Evolutionary conservation across 2,797 vertebrate species (phyloP).

Genomic region (Iguana delicatissima): DNA sequence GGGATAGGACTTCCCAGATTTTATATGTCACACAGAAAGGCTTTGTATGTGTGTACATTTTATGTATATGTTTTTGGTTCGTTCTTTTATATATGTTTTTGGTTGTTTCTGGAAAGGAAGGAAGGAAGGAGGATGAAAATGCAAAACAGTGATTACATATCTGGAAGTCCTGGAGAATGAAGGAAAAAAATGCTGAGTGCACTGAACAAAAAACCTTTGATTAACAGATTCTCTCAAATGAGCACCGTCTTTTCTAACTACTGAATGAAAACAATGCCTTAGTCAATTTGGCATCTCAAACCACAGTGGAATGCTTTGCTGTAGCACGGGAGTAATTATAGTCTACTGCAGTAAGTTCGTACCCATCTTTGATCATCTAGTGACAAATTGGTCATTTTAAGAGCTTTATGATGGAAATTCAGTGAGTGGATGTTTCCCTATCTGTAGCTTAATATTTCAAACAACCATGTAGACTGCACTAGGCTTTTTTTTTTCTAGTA

Average conservation of each 20-base stretch:
- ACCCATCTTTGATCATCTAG: background rate
- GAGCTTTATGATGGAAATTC: background rate
- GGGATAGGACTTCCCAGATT: background rate
- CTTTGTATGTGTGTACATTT: background rate
- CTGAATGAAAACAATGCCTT: background rate
- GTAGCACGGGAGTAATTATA: background rate
- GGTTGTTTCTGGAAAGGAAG: background rate
- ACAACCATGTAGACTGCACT: background rate
- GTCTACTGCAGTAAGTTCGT: background rate
- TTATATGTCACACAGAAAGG: background rate
- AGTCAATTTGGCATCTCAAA: background rate
- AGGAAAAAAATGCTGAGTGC: background rate
- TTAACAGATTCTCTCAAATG: background rate
- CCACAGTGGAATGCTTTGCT: background rate
- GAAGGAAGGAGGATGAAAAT: background rate
- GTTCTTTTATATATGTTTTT: too few relatives aligned
- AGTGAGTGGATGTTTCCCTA: background rate
- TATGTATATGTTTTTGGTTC: background rate
- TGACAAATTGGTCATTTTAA: background rate
- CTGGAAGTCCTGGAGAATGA: background rate
- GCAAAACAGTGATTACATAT: background rate
- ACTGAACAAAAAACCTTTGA: background rate
- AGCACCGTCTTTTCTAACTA: constrained; percentile 1
- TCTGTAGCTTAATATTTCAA: background rate
- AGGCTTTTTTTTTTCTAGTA: background rate